Conservation (phyloP, 1,140 invertebrate species). For the Drosophila murphyi region DNA sequence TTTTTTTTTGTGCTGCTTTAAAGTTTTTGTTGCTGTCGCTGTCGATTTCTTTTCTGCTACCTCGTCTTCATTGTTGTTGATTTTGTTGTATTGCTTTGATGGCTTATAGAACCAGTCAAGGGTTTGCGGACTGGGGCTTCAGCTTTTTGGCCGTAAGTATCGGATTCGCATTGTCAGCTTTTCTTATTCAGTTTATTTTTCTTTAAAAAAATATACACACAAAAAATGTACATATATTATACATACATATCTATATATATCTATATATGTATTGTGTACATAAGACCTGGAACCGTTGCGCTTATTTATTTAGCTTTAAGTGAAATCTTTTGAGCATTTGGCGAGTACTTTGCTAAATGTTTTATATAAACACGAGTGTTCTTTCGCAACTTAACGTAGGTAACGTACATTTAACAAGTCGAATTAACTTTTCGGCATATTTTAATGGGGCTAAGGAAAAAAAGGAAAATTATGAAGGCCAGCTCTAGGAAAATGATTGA, state of each 20-base stretch:
- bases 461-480: neutral
- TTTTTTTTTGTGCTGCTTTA: slow-evolving; percentile 43
- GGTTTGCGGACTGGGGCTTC: slow-evolving; percentile 3
- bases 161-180: slow-evolving; percentile 72
- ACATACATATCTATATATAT: slow-evolving; percentile 16
- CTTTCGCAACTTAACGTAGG: slow-evolving; percentile 13
- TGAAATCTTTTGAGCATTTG: slow-evolving; percentile 21
- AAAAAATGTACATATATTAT: slow-evolving; percentile 19
- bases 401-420: slow-evolving; percentile 26
- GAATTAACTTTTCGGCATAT: slow-evolving; percentile 13
- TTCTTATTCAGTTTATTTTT: slow-evolving; percentile 50
- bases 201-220: slow-evolving; percentile 13
- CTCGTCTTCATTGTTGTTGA: slow-evolving; percentile 42
- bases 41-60: slow-evolving; percentile 60
- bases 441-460: slow-evolving; percentile 12
- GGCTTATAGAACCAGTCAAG: slow-evolving; percentile 46
- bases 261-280: slow-evolving; percentile 13
- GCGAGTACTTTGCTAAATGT: slow-evolving; percentile 23
- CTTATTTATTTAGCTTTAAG: slow-evolving; percentile 22
- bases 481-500: neutral
- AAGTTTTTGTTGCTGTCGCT: slow-evolving; percentile 48
- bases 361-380: slow-evolving; percentile 14
- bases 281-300: slow-evolving; percentile 1
- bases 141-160: slow-evolving; percentile 50
- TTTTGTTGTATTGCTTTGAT: slow-evolving; percentile 57